Percentiles rank a stretch among this genome's conserved stretches.
These are phyloP conservation scores for Thymelicus acteon DNA, from an alignment of 2,888 invertebrate species.

Conservation along the genomic window DNA sequence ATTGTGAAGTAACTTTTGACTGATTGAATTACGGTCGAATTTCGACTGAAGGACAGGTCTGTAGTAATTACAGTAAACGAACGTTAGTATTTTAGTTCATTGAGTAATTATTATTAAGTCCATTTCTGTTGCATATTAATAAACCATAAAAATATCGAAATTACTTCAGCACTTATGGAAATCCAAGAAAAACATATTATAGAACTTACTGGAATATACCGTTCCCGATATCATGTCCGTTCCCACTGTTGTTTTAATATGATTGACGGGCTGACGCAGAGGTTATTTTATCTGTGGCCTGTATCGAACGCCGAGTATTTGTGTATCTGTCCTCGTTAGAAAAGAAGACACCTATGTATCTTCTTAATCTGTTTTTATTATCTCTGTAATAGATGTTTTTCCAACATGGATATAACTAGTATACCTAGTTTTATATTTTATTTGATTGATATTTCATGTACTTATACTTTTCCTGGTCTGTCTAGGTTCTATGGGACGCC, in stretches of 20 bases:
- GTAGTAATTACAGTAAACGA: no score
- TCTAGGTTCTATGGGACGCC: no score
- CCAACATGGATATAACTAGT: not conserved
- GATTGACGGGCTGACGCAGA: conserved; percentile 42
- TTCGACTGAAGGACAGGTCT: no score
- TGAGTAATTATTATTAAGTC: no score
- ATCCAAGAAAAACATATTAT: conserved; percentile 61
- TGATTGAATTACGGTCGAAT: no score
- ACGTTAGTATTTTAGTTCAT: no score
- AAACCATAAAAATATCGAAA: no score
- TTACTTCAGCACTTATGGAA: conserved; percentile 54
- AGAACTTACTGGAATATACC: conserved; percentile 54
- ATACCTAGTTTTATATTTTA: no score
- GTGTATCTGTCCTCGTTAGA: conserved; percentile 16
- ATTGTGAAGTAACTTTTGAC: no score
- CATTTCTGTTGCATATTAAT: no score
- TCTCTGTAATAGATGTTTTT: not conserved
- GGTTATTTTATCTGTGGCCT: conserved; percentile 22
- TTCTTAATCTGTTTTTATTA: conserved; percentile 7
- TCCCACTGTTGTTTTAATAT: conserved; percentile 44
- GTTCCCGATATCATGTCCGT: conserved; percentile 48
- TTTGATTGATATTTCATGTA: no score
- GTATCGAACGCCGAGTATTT: conserved; percentile 17
- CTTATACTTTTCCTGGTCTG: no score
- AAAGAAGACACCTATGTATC: conserved; percentile 8